phyloP scores from a whole-genome alignment of 2,888 invertebrate species.

The Mesoligia furuncula region DNA sequence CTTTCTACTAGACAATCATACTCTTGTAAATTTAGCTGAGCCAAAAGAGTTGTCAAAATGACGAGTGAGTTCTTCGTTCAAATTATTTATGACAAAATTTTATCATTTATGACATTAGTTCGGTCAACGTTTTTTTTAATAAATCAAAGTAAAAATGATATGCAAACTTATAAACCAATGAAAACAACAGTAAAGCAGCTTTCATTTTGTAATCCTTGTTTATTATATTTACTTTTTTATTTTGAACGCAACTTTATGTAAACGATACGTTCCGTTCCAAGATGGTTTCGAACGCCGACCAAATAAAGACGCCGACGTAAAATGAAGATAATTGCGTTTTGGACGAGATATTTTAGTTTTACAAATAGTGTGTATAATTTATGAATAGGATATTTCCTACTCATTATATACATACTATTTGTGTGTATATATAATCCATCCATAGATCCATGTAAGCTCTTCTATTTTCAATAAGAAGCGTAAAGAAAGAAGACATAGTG shows the following conservation, averaged over 20 bases:
- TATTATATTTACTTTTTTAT: background rate
- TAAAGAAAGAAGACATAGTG: background rate
- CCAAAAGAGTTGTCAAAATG: conserved; percentile 86
- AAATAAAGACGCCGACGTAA: rapidly evolving
- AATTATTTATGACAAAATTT: conserved; percentile 61
- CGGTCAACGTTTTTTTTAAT: conserved; percentile 25
- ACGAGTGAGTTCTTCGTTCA: conserved; percentile 72
- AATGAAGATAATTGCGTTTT: background rate
- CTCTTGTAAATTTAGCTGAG: conserved; percentile 89
- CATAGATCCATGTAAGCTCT: rapidly evolving
- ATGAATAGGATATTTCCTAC: background rate
- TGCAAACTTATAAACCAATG: conserved; percentile 16
- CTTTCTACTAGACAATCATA: conserved; percentile 85
- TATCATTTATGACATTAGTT: conserved; percentile 36
- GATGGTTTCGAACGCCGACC: rapidly evolving
- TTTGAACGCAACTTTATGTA: conserved; percentile 34
- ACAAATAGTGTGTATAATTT: background rate
- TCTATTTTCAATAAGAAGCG: background rate
- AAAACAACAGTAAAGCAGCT: background rate
- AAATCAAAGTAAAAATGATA: conserved; percentile 7
- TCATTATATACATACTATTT: no score
- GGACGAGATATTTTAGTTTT: no score
- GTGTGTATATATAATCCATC: no score
- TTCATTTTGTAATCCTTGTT: background rate
- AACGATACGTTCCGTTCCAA: conserved; percentile 2